Evolutionary conservation across 2,113 vertebrate species (phyloP).

Genomic region (Pampusana beccarii): DNA sequence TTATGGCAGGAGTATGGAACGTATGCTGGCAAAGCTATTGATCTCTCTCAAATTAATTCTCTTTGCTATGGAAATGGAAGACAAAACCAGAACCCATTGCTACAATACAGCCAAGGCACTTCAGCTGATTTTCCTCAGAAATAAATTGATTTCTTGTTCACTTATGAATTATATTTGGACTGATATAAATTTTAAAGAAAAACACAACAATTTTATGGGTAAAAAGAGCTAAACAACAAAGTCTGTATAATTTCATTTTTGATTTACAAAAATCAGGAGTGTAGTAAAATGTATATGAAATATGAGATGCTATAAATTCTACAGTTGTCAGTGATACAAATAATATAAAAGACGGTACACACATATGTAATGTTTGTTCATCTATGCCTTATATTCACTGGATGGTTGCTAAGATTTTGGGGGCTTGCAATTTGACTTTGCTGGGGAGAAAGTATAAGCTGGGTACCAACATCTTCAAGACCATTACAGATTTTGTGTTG

Average conservation of each 20-base stretch:
- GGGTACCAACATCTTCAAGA: neutral
- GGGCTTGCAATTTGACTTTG: neutral
- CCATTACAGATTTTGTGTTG: neutral
- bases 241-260: neutral
- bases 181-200: neutral
- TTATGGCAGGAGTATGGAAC: neutral
- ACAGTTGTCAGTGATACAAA: neutral
- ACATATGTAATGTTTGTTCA: neutral
- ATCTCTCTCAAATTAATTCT: conserved; percentile 34
- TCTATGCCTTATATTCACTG: neutral
- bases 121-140: neutral
- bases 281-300: neutral
- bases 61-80: conserved; percentile 40
- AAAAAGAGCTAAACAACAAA: neutral
- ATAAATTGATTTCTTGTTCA: neutral
- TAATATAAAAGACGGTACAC: neutral
- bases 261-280: neutral
- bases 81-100: neutral
- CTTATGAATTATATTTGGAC: neutral
- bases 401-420: neutral
- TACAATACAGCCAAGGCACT: neutral
- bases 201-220: neutral
- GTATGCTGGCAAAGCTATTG: neutral
- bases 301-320: neutral
- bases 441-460: neutral